phyloP scores from a whole-genome alignment of 2,797 vertebrate genomes.

The Kryptolebias ocellatus region DNA sequence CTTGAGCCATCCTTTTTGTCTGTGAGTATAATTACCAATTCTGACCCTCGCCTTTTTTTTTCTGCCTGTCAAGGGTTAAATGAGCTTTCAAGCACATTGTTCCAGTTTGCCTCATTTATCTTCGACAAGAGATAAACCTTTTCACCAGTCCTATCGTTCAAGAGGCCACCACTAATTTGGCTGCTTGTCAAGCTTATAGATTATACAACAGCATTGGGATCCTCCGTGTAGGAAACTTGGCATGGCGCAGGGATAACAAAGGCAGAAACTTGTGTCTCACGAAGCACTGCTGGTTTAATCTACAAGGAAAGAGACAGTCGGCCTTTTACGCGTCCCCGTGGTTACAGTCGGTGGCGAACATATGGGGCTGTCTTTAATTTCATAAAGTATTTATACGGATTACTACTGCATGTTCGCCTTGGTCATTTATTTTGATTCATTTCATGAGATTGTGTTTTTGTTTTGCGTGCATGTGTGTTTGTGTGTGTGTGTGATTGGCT shows the following conservation, averaged over 20 bases:
- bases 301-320: conserved; percentile 48
- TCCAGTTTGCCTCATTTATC: conserved; percentile 67
- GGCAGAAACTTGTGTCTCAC: conserved; percentile 52
- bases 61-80: conserved; percentile 57
- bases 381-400: neutral
- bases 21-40: conserved; percentile 38
- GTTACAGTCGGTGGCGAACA: conserved; percentile 14
- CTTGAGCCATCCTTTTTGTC: conserved; percentile 27
- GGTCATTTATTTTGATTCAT: neutral
- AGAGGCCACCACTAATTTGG: conserved; percentile 58
- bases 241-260: conserved; percentile 54
- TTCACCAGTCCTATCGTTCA: conserved; percentile 60
- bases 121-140: conserved; percentile 70
- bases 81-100: conserved; percentile 51
- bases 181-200: conserved; percentile 59
- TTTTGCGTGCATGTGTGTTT: neutral
- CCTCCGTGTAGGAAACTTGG: conserved; percentile 59
- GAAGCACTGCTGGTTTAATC: conserved; percentile 54
- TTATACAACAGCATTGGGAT: conserved; percentile 64
- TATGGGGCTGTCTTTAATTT: neutral
- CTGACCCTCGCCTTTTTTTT: conserved; percentile 57
- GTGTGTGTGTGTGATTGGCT: neutral
- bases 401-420: neutral
- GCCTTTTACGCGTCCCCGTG: conserved; percentile 20
- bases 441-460: neutral